Percentiles rank a stretch among this genome's conserved stretches.
Conservation (phyloP, 2,113 vertebrate genomes). For the Prolemur simus region DNA sequence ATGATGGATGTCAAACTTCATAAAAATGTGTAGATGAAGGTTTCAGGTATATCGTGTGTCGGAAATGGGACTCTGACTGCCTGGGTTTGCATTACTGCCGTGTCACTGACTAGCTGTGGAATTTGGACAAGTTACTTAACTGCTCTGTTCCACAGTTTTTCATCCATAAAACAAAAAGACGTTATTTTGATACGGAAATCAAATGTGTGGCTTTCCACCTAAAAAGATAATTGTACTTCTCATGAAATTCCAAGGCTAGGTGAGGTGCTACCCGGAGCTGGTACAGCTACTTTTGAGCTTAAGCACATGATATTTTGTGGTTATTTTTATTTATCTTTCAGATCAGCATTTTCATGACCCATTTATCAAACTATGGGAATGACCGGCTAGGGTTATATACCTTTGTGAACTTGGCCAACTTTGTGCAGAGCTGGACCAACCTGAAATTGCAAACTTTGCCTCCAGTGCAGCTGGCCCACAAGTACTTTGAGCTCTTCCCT, state of each 20-base stretch:
- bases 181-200: background rate
- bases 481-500: constrained; percentile 97
- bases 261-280: background rate
- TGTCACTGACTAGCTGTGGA: background rate
- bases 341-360: constrained; percentile 99
- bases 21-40: background rate
- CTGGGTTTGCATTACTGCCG: background rate
- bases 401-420: constrained; percentile 94
- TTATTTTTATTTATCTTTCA: constrained; percentile 77
- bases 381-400: constrained; percentile 98
- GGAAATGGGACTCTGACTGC: background rate
- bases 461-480: constrained; percentile 92
- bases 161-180: background rate
- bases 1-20: background rate
- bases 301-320: background rate
- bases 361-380: constrained; percentile 98
- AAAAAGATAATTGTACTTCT: background rate
- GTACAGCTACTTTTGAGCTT: background rate
- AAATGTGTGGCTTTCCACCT: background rate
- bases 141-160: background rate
- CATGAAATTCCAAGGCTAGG: background rate
- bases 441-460: constrained; percentile 92
- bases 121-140: background rate
- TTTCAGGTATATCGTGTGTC: rapidly evolving
- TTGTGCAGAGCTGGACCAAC: constrained; percentile 94